These are phyloP conservation scores for Protodeltote pygarga DNA, from an alignment of 2,888 invertebrate genomes.

Conservation along the genomic window DNA sequence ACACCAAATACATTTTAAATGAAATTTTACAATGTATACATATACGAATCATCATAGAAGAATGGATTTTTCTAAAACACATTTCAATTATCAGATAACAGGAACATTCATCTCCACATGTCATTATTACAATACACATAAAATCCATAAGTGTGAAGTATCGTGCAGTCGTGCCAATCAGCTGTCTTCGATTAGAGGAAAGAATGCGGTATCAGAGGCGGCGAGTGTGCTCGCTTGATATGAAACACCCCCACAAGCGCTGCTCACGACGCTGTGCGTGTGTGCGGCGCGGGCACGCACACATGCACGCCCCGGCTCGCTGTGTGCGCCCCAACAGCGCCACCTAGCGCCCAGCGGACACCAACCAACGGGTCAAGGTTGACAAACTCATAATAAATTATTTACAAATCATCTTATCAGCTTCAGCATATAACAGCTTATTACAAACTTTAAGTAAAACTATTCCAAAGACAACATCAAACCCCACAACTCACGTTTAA, in stretches of 20 bases:
- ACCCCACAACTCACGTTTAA: constrained; percentile 46
- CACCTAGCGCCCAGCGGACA: constrained; percentile 74
- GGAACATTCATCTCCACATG: constrained; percentile 25
- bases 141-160: constrained; percentile 44
- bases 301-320: constrained; percentile 50
- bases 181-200: constrained; percentile 63
- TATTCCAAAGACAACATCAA: constrained; percentile 28
- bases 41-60: constrained; percentile 3
- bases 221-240: constrained; percentile 62
- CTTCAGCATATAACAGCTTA: constrained; percentile 46
- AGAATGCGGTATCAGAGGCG: constrained; percentile 60
- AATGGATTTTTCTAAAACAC: constrained; percentile 26
- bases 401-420: constrained; percentile 73
- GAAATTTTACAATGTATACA: neutral
- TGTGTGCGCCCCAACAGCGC: constrained; percentile 70
- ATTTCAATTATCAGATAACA: constrained; percentile 24
- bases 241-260: constrained; percentile 63
- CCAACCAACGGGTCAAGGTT: constrained; percentile 75
- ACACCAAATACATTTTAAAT: neutral
- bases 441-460: constrained; percentile 33
- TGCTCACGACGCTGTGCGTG: constrained; percentile 64
- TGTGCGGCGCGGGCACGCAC: constrained; percentile 52
- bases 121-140: constrained; percentile 40
- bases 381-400: constrained; percentile 79
- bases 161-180: constrained; percentile 64